phyloP scores from a whole-genome alignment of 2,797 vertebrate species.

The Gymnocypris eckloni region DNA sequence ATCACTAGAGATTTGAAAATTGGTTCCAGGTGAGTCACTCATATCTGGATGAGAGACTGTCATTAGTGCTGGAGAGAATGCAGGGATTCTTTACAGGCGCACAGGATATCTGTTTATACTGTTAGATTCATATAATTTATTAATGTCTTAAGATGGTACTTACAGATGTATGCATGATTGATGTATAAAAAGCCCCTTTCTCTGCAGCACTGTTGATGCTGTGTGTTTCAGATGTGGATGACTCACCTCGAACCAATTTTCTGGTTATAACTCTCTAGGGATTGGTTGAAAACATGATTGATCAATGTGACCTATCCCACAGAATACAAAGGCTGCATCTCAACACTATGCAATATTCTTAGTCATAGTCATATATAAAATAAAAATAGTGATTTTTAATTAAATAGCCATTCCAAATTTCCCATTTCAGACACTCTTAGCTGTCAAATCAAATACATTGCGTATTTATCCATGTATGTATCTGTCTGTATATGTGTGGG shows the following conservation, averaged over 20 bases:
- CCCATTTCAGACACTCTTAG: background rate
- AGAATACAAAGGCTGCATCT: slow-evolving; percentile 1
- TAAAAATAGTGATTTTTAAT: background rate
- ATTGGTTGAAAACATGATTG: slow-evolving; percentile 28
- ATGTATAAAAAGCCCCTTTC: slow-evolving; percentile 13
- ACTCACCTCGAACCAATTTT: slow-evolving; percentile 8
- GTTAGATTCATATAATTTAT: slow-evolving; percentile 15
- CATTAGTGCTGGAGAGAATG: slow-evolving; percentile 4
- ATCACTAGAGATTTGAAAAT: slow-evolving; percentile 48
- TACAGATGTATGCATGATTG: slow-evolving; percentile 8
- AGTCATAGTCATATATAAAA: background rate
- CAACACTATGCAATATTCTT: background rate
- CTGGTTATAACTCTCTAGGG: background rate
- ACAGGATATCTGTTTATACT: slow-evolving; percentile 18
- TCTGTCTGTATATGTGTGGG: background rate
- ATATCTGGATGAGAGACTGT: slow-evolving; percentile 21
- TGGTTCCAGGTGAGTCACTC: slow-evolving; percentile 40
- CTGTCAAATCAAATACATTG: too few relatives aligned
- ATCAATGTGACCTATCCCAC: slow-evolving; percentile 12
- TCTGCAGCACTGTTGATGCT: slow-evolving; percentile 1
- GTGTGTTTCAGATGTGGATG: slow-evolving; percentile 20
- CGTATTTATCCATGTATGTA: too few relatives aligned
- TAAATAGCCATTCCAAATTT: background rate
- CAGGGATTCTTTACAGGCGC: slow-evolving; percentile 13
- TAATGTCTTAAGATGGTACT: slow-evolving; percentile 18